Base-by-base conservation (phyloP, 2,797 vertebrate species). In the Gymnoscopelus microlampas region DNA sequence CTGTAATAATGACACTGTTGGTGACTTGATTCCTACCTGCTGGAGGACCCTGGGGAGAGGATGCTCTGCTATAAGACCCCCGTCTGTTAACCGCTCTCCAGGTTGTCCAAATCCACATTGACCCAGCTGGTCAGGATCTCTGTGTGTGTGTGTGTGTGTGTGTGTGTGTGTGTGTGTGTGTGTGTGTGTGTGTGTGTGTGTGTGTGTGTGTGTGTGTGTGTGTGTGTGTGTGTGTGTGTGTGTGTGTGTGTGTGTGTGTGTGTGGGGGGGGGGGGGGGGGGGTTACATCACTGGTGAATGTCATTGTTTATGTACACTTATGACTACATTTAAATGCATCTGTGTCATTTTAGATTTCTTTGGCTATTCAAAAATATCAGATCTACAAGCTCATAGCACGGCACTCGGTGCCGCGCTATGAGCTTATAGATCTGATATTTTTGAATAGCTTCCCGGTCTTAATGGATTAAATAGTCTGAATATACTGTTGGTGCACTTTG, bases 91-190 rank as follows among this genome's bases (percentile, higher is more conserved):
- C 66, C 77, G 78, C 60, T 77, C 80, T 77, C 59, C 62, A 59
- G 60, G 72, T 71, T 66, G 63, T 62, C 39, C 39, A 60, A 66
- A 59, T 69, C 58, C 49, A 81, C 71, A 80, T 90, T 90, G 85
- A 84, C 79, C 76, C 85, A 91, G 88, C 88, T 91, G 90, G 87
- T 86, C 71, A 35, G 58, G 72, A 84, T 83, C 75, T 74, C 48
- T 63, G 26, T 61, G 55, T 70, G 66, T 58, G 26, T 69, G 54
- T 19, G 58, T 57, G 56, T 49, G 47, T 68, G 24, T 53, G 14
- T 53, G 13, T 53, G 50, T 53, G 1, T 53, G 51, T 53, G 11
- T 53, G 50, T 53, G n/a, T 53, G 51, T 32, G 15, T 44, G 56
- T 59, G 13, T 53, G 12, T 0, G 7, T 15, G 19, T 6, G 57